Evolutionary conservation across 2,888 invertebrate genomes (phyloP), one percentile per base, ranked within the genome.

Genomic region (Imbricaverruca yamaguchii): DNA sequence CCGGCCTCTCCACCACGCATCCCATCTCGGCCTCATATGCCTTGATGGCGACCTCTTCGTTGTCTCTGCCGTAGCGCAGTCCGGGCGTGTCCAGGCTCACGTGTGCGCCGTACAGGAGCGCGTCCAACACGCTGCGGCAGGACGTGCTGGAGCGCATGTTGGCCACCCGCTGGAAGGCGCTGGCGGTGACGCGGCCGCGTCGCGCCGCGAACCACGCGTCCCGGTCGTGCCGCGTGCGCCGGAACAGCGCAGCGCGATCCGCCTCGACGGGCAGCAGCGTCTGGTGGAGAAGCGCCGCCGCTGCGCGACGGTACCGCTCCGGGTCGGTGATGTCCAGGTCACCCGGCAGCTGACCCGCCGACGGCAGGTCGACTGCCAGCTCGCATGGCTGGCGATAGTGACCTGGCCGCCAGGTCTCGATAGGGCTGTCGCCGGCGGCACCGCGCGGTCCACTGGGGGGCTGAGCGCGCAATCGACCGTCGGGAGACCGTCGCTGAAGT

Each of bases 151-250:
- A 4, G 53, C 74, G 74, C 74, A 55, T 53, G 74, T 55, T 55
- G 21, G 53, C 53, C 9, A 74, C 18, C 21, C 74, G 53, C 55
- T 74, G 53, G 74, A 74, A 74, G 53, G 11, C 21, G 53, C 53
- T 55, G 74, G 74, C 74, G 11, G 74, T 74, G 74, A 74, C 21
- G 53, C 74, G 74, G 11, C 74, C 74, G 74, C 74, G 74, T 21
- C 74, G 74, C 21, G 74, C 74, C 74, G 21, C 74, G 21, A 74
- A 21, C 74, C 74, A 74, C 21, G 74, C 74, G 15, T 53, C 39
- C 0, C 81, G 21, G 78, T 39, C 81, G 80, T n/a, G 13, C 80
- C 82, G 65, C 82, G 80, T 82, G 74, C 57, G 81, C 59, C 39
- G 61, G 82, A 80, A 80, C 80, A 63, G 77, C 13, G 15, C 53